Evolutionary conservation across 2,888 invertebrate genomes (phyloP), one percentile per base, ranked within the genome.

Genomic region (Muschampia plurimacula): DNA sequence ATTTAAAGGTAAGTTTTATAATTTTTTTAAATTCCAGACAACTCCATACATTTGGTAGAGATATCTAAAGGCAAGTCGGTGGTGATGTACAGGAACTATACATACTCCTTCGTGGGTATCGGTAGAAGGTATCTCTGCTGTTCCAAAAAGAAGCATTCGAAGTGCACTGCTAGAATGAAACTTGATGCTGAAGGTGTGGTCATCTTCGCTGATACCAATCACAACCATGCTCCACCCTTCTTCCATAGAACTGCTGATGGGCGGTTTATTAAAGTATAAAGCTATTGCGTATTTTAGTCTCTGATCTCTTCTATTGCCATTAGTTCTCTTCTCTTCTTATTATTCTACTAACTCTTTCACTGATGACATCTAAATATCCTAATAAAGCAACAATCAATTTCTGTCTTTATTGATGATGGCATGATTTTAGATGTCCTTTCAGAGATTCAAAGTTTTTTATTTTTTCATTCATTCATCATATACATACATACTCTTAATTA

Each of bases 61-160:
- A 12, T 74, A n/a, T 76, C 76, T 1, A 64, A 71, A 0, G 75
- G 75, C 3, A 75, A 72, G 28, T 60, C 32, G 0, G 60, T 83
- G 13, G 69, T 81, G 28, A 79, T 82, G 80, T 81, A 78, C 46
- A 62, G 76, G 66, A 66, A 77, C 28, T 77, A 69, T 22, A 82
- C 67, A 74, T 84, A 79, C 74, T 81, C 82, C 1, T 76, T 67
- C 46, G 15, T 57, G 3, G 82, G 76, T 41, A 80, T 74, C 57
- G 74, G 67, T 2, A 83, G 74, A 67, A 80, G 59, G 62, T 79
- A 81, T 28, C 76, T 86, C 15, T 73, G 82, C 4, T 86, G 87
- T 60, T 86, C 86, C 0, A 84, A 75, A 52, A 69, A 74, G 32
- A 75, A 44, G 72, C 78, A 65, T 0, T 65, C 70, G 0, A 64